These are phyloP conservation scores for Phymatocera aterrima DNA, from an alignment of 2,888 invertebrate genomes.

Conservation along the genomic window DNA sequence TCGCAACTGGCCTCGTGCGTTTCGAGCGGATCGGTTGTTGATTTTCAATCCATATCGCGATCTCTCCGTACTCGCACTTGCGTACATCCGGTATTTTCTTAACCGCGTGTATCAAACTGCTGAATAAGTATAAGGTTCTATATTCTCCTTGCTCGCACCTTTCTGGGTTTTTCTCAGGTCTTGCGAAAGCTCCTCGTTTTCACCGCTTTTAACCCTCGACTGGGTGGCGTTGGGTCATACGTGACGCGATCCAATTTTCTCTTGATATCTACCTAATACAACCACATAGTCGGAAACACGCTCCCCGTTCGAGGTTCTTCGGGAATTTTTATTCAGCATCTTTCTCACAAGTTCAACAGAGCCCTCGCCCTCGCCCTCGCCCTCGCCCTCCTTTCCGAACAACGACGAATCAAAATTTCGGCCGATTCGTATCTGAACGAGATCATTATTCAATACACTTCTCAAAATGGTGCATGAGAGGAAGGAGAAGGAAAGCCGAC, in stretches of 20 bases:
- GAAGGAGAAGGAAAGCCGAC: too few species aligned
- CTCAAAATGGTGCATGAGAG: too few species aligned
- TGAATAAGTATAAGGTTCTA: constrained; percentile 39
- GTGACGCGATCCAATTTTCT: constrained; percentile 44
- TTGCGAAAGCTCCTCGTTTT: constrained; percentile 24
- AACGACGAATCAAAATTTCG: too few species aligned
- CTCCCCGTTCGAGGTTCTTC: not conserved
- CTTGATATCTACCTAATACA: constrained; percentile 36
- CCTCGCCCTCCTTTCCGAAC: too few species aligned
- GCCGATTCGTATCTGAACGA: too few species aligned
- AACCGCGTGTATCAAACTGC: constrained; percentile 13
- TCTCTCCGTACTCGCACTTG: not conserved
- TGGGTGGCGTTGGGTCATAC: constrained; percentile 36
- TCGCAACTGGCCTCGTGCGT: not conserved
- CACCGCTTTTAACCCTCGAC: constrained; percentile 39
- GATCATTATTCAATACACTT: too few species aligned
- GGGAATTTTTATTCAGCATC: constrained; percentile 7
- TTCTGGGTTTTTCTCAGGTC: constrained; percentile 8
- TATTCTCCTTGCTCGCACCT: not conserved
- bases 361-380: too few species aligned
- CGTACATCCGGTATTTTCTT: constrained; percentile 23
- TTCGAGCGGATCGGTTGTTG: not conserved
- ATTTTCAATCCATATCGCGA: not conserved
- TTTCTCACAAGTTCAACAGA: not conserved
- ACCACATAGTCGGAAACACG: constrained; percentile 32